A percentile compares a stretch with the other conserved stretches of the same genome.
phyloP scores from a whole-genome alignment of 2,888 invertebrate genomes.

The Platycnemis pennipes region DNA sequence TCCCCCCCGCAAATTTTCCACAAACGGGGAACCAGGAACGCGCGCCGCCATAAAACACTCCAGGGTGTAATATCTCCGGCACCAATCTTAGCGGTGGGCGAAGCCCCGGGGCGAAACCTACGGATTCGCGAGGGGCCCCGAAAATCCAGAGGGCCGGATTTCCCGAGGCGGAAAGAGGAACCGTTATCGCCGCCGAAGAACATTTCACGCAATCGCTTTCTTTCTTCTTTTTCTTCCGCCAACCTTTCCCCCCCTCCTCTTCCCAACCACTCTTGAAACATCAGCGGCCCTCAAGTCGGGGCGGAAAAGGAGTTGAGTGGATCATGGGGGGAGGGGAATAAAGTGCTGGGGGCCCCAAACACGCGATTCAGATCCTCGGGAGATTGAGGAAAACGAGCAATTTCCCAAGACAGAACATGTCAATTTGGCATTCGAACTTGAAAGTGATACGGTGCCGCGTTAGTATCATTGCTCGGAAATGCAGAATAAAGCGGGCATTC shows the following conservation, averaged over 20 bases:
- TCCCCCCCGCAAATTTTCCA: not conserved
- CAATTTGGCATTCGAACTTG: not conserved
- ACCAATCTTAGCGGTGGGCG: not conserved
- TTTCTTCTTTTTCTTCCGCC: not conserved
- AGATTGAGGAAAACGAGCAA: not conserved
- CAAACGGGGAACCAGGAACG: not conserved
- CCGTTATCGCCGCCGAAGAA: not conserved
- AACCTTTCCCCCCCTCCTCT: not conserved
- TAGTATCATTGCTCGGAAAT: not conserved
- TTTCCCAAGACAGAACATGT: slow-evolving; percentile 22
- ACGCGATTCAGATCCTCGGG: slow-evolving; percentile 16
- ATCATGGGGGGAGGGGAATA: not conserved
- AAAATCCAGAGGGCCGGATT: not conserved
- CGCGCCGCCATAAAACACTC: not conserved
- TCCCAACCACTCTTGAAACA: not conserved
- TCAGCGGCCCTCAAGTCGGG: not conserved
- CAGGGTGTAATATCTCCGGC: not conserved
- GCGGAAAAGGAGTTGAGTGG: not conserved
- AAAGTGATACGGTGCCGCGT: not conserved
- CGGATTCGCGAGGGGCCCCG: not conserved
- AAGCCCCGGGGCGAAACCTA: not conserved
- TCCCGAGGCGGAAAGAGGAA: not conserved
- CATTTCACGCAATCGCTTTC: not conserved
- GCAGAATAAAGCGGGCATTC: not conserved
- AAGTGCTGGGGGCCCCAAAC: not conserved